phyloP scores from a whole-genome alignment of 2,113 vertebrate genomes.

The Ailurus styani region DNA sequence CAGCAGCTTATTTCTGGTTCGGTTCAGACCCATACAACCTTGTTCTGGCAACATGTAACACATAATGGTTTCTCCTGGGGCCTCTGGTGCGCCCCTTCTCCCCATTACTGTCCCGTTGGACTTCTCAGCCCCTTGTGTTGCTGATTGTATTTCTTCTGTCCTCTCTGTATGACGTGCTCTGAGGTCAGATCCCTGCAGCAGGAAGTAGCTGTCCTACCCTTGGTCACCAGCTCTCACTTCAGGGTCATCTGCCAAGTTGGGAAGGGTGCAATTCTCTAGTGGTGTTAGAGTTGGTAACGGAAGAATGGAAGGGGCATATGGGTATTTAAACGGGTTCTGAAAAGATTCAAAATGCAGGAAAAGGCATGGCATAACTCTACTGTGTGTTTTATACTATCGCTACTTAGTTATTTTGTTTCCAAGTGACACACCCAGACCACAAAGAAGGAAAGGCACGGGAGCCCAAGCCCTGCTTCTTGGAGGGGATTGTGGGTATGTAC shows the following conservation, averaged over 20 bases:
- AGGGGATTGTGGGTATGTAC: neutral
- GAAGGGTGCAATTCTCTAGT: neutral
- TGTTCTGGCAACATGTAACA: neutral
- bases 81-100: neutral
- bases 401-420: neutral
- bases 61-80: neutral
- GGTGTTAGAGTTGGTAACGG: neutral
- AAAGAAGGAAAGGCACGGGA: neutral
- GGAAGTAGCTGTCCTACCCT: neutral
- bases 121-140: neutral
- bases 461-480: neutral
- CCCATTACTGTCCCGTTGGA: neutral
- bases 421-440: neutral
- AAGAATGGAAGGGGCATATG: neutral
- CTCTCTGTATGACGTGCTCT: rapidly evolving
- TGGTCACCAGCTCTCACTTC: neutral
- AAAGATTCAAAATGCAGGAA: neutral
- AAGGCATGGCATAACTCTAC: neutral
- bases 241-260: neutral
- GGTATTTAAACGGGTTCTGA: neutral
- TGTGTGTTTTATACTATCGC: neutral
- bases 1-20: neutral
- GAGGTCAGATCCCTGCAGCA: neutral
- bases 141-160: neutral
- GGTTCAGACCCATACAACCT: neutral